phyloP scores from a whole-genome alignment of 1,140 invertebrate genomes.

The Papilio polyxenes region DNA sequence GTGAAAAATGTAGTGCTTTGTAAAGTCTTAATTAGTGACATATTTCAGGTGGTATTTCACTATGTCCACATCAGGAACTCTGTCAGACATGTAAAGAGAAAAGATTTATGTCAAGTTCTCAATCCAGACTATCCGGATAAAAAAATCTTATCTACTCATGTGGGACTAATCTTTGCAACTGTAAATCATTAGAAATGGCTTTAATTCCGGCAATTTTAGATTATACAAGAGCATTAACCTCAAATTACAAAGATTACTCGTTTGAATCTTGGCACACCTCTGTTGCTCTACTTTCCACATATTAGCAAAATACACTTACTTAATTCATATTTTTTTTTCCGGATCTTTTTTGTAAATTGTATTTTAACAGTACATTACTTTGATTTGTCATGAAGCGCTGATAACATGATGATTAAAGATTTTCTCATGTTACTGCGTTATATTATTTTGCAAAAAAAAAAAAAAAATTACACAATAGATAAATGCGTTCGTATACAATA shows the following conservation, averaged over 20 bases:
- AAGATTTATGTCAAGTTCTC: conserved; percentile 1
- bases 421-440: too few relatives aligned
- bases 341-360: too few relatives aligned
- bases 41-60: background rate
- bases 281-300: background rate
- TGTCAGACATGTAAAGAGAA: conserved; percentile 38
- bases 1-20: background rate
- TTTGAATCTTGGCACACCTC: conserved; percentile 4
- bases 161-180: background rate
- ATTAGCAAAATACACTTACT: background rate
- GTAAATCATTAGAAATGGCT: background rate
- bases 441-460: too few relatives aligned
- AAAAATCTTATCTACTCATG: background rate
- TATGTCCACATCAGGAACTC: conserved; percentile 32
- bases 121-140: background rate
- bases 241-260: background rate
- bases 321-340: background rate
- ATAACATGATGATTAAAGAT: too few relatives aligned
- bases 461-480: background rate
- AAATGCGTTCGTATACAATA: background rate
- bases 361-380: too few relatives aligned
- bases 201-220: background rate
- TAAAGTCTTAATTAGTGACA: background rate
- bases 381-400: too few relatives aligned
- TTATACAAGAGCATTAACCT: background rate